Evolutionary conservation across 2,888 invertebrate genomes (phyloP), one percentile per base, ranked within the genome.

Genomic region (Augiades crinisus): DNA sequence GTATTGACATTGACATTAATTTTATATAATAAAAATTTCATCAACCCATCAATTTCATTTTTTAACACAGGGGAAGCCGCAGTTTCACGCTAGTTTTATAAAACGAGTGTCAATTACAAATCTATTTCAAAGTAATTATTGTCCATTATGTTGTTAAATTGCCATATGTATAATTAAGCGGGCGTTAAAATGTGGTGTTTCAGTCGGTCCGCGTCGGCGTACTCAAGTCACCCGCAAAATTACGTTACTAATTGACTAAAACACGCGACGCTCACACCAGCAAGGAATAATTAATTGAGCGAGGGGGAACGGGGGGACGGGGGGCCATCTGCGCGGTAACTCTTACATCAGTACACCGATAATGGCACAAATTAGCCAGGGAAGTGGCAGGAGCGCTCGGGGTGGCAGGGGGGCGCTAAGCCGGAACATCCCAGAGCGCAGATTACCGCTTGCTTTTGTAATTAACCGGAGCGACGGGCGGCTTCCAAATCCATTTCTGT

Each of bases 391-490:
- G 80, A 64, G 68, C 72, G 63, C 70, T 62, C 56, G 70, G 68
- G 74, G 62, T 57, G 55, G 59, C 52, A 6, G 57, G 72, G 85
- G 86, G 81, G 81, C 83, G 86, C 83, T 87, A 88, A 87, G 87
- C 88, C 87, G 87, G 88, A 87, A 88, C 88, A 88, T 88, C 88
- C 88, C 88, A 79, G 84, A 82, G 89, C 87, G 89, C 88, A 88
- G 89, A 88, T 88, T 88, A 88, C 89, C 88, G 89, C 88, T 89
- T 89, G 89, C 89, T 89, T 88, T 89, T 88, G 89, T 89, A 89
- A 89, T 89, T 89, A 89, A 89, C 89, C 87, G 87, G 83, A 85
- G 88, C 88, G 86, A 86, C 88, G 86, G 86, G 86, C 85, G 87
- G 88, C 87, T 85, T 87, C 88, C 87, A 85, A 89, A 89, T 88